Evolutionary conservation across 1,140 invertebrate species (phyloP).

Genomic region (Agrypnia vestita): DNA sequence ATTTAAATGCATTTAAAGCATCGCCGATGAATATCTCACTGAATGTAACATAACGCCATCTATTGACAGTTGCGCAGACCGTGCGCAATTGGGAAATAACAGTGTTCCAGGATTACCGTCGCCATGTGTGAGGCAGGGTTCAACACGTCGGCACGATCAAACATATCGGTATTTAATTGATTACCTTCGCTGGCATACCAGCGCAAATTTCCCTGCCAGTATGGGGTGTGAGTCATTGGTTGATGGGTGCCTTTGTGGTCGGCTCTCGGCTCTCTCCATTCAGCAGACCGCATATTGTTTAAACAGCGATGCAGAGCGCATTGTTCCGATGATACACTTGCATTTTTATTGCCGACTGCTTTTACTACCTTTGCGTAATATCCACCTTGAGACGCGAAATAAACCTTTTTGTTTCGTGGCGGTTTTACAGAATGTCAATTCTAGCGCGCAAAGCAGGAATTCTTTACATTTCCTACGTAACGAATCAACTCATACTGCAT

Average conservation of each 20-base stretch:
- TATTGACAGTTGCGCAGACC: too few species aligned
- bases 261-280: background rate
- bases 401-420: too few species aligned
- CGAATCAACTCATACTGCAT: too few species aligned
- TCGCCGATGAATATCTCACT: too few species aligned
- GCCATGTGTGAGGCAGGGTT: too few species aligned
- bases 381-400: background rate
- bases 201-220: constrained; percentile 10
- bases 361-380: constrained; percentile 41
- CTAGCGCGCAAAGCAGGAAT: too few species aligned
- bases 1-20: too few species aligned
- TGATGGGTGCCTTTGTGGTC: constrained; percentile 19
- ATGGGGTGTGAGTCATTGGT: background rate
- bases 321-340: constrained; percentile 39
- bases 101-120: too few species aligned
- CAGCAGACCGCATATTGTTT: constrained; percentile 41
- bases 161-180: constrained; percentile 34
- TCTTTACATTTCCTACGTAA: too few species aligned
- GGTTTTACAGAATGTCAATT: too few species aligned
- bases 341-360: constrained; percentile 8
- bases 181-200: constrained; percentile 25
- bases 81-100: too few species aligned
- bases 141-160: constrained; percentile 21
- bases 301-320: constrained; percentile 36
- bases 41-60: too few species aligned